These are phyloP conservation scores for Microcebus murinus DNA, from an alignment of 2,113 vertebrate species.

Conservation along the genomic window DNA sequence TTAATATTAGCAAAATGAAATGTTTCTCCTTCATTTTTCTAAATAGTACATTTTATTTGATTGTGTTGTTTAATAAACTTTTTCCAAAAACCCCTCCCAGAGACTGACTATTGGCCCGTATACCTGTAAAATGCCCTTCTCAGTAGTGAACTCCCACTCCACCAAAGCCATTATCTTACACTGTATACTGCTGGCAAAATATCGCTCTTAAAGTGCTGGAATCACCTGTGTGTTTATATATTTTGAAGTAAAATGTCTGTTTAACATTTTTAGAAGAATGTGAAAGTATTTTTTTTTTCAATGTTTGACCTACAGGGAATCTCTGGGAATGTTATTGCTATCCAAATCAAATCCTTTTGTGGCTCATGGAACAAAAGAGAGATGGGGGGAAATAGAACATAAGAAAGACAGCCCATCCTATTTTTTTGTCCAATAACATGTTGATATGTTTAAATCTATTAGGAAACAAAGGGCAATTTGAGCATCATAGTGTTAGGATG, in stretches of 20 bases:
- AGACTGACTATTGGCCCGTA: neutral
- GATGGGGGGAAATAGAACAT: neutral
- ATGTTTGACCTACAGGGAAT: slow-evolving; percentile 36
- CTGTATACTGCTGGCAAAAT: slow-evolving; percentile 33
- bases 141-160: neutral
- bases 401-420: neutral
- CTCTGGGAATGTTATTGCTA: slow-evolving; percentile 38
- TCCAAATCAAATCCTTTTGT: slow-evolving; percentile 66
- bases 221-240: neutral
- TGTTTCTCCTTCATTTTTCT: neutral
- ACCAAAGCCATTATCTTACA: slow-evolving; percentile 7
- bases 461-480: neutral
- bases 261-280: slow-evolving; percentile 38
- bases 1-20: slow-evolving; percentile 34
- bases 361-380: neutral
- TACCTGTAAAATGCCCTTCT: neutral
- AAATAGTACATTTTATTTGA: neutral
- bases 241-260: slow-evolving; percentile 54
- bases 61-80: neutral
- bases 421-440: neutral
- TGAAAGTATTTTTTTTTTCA: slow-evolving; percentile 41
- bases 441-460: neutral
- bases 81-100: neutral
- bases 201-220: neutral
- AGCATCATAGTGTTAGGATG: neutral